Base-by-base conservation (phyloP, 2,888 invertebrate species). In the Fabriciana adippe region DNA sequence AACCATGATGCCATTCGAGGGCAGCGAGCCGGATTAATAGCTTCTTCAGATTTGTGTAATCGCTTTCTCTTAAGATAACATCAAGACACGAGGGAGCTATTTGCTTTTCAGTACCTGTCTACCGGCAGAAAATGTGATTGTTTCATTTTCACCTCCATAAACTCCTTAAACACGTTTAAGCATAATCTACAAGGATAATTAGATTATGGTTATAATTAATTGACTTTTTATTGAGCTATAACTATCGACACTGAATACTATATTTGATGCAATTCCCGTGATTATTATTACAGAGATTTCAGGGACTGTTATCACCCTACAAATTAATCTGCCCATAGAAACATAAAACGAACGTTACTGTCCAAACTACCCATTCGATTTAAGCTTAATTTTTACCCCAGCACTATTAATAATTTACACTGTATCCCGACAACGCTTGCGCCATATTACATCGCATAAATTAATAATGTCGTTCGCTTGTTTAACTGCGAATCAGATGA, bases 401-500 rank as follows among this genome's bases (percentile, higher is more conserved):
- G 88, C 88, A 91, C 92, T 91, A 92, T 92, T 90, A 92, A 92
- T 92, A 92, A 91, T 91, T 92, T 89, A 91, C 89, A 87, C 84
- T 84, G 90, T 88, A 89, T 90, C 91, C 89, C 87, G 90, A 86
- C 83, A 88, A 85, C 89, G 89, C 86, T 88, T 89, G 90, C 90
- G 87, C 90, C 88, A 91, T 92, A 92, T 92, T 92, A 92, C 91
- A 90, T 84, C 86, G 88, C 92, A 92, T 92, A 92, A 92, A 92
- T 92, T 92, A 92, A 92, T 92, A 91, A 92, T 90, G 90, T 89
- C 88, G 88, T 85, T 87, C 90, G 92, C 91, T 88, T 92, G 90
- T 92, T 92, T 91, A 90, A 91, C 91, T 92, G 91, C 91, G 92
- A 92, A 91, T 92, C 91, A 88, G 91, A 92, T 91, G 92, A 92